Base-by-base conservation (phyloP, 1,140 invertebrate genomes). In the Trinorchestia longiramus region DNA sequence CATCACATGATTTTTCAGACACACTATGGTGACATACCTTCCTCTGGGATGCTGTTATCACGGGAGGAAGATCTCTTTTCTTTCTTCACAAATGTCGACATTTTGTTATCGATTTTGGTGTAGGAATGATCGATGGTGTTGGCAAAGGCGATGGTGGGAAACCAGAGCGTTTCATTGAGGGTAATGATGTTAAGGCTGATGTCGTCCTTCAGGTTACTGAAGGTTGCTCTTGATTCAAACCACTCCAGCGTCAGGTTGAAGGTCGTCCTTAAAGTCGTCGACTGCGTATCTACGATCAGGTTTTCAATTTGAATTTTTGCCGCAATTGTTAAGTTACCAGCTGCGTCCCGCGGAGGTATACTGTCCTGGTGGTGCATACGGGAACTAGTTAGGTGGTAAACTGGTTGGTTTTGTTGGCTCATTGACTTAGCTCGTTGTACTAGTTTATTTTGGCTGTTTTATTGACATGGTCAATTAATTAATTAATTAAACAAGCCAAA, bases 221-320 rank as follows among this genome's bases (percentile, higher is more conserved):
- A 96, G 43, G 96, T 96, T 19, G 95, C 90, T 41, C 96, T 96
- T 95, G 95, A 92, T 36, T 96, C 96, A 40, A 53, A 42, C 96
- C 96, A 96, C 47, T 87, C 44, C 44, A 96, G 77, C 19, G 96
- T 96, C 42, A 96, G 95, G 95, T 96, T 96, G 77, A 96, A 96
- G 47, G 96, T 90, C 23, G 95, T 95, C 45, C 95, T 95, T n/a
- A 96, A 87, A 8, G 96, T 87, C 96, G 96, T 96, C 17, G 57
- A 41, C 42, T 94, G 91, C 0, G 95, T 95, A 11, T 94, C 41
- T 3, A 95, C 62, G 28, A 45, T 11, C 43, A 95, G n/a, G 43
- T 44, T 53, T 28, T 96, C 41, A 36, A 96, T 95, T 43, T 23
- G 23, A 57, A 95, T 77, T 36, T 95, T 40, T 23, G 95, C 92